A percentile compares a stretch with the other conserved stretches of the same genome.
These are phyloP conservation scores for Leucosticte australis DNA, from an alignment of 2,113 vertebrate genomes.

Conservation along the genomic window DNA sequence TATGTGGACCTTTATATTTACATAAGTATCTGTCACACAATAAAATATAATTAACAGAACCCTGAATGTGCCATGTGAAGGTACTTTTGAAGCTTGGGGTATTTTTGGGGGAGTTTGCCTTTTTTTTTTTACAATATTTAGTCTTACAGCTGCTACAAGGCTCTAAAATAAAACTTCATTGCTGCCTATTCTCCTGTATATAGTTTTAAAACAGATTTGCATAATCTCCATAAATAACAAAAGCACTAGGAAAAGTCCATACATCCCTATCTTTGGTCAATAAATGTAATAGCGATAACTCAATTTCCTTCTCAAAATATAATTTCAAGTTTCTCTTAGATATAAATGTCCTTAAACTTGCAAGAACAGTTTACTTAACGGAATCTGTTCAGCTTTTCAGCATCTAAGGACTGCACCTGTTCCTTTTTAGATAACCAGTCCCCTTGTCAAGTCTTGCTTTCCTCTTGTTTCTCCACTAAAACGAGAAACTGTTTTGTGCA, in stretches of 20 bases:
- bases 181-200: neutral
- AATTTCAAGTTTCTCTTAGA: neutral
- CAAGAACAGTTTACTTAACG: neutral
- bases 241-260: neutral
- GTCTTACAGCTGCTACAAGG: neutral
- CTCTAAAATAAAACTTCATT: neutral
- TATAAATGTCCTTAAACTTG: neutral
- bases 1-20: neutral
- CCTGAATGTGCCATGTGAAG: neutral
- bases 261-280: neutral
- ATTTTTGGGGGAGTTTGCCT: neutral
- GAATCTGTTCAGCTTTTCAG: neutral
- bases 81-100: neutral
- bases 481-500: rapidly evolving
- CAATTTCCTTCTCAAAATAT: neutral
- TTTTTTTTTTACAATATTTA: neutral
- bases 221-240: neutral
- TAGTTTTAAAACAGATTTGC: neutral
- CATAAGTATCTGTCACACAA: neutral
- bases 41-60: neutral
- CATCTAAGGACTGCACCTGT: neutral
- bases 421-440: neutral
- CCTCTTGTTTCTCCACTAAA: neutral
- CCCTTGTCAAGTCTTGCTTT: neutral
- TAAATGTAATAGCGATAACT: neutral